These are phyloP conservation scores for Hyposoter dolosus DNA, from an alignment of 2,888 invertebrate genomes.

Conservation along the genomic window DNA sequence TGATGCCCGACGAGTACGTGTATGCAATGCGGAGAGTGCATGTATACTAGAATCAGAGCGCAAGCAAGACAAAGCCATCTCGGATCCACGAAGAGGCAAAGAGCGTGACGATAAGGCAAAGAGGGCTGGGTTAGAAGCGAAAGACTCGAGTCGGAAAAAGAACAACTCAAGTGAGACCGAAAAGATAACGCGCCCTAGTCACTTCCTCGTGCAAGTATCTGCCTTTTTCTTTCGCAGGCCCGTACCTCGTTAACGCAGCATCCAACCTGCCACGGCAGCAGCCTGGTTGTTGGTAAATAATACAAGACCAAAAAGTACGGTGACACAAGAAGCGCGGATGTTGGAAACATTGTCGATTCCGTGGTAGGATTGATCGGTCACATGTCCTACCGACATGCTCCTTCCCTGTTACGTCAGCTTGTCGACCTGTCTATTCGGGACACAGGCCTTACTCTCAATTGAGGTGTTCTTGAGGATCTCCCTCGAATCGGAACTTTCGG, in stretches of 20 bases:
- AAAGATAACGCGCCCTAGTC: slow-evolving; percentile 40
- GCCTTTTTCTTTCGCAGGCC: slow-evolving; percentile 9
- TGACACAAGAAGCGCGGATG: slow-evolving; percentile 12
- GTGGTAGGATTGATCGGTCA: slow-evolving; percentile 42
- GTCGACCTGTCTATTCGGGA: neutral
- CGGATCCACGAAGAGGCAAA: slow-evolving; percentile 48
- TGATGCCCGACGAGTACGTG: slow-evolving; percentile 36
- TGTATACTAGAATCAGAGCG: slow-evolving; percentile 36
- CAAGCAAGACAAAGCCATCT: slow-evolving; percentile 43
- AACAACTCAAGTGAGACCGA: slow-evolving; percentile 26
- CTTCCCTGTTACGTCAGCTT: slow-evolving; percentile 36
- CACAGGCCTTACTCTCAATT: slow-evolving; percentile 38
- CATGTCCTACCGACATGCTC: slow-evolving; percentile 5
- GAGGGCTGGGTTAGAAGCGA: slow-evolving; percentile 32
- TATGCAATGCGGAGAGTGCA: neutral
- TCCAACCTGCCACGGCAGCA: slow-evolving; percentile 15
- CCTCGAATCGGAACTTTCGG: slow-evolving; percentile 14
- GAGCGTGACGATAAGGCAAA: slow-evolving; percentile 53
- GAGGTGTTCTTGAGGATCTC: slow-evolving; percentile 39
- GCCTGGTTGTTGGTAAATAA: neutral
- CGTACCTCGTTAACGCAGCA: slow-evolving; percentile 47
- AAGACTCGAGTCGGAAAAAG: slow-evolving; percentile 15
- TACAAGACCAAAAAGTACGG: neutral
- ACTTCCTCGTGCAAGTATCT: slow-evolving; percentile 40
- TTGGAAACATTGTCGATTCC: slow-evolving; percentile 47